Percentiles rank a stretch among this genome's conserved stretches.
phyloP scores from a whole-genome alignment of 2,113 vertebrate species.

The Eonycteris spelaea region DNA sequence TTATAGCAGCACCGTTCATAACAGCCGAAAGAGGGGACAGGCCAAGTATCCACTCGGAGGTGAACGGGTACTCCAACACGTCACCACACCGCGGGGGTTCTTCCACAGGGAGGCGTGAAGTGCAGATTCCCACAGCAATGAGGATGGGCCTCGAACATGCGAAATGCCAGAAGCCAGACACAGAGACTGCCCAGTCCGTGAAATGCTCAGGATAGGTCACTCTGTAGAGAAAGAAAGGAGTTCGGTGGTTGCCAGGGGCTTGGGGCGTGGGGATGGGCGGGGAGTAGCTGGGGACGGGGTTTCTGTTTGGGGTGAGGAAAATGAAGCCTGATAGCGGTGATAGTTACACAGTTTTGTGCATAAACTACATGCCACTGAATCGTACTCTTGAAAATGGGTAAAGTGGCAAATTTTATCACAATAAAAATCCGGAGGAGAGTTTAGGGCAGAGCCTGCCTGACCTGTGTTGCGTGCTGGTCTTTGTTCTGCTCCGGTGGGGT shows the following conservation, averaged over 20 bases:
- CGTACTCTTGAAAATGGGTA: neutral
- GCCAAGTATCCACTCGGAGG: accelerated
- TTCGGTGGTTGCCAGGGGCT: neutral
- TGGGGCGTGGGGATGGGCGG: too few relatives aligned
- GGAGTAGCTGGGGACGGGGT: neutral
- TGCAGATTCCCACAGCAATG: accelerated
- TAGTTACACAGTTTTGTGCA: too few relatives aligned
- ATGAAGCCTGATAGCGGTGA: neutral
- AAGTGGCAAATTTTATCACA: neutral
- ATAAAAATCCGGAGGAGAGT: accelerated
- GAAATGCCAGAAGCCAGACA: neutral
- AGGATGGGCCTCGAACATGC: neutral
- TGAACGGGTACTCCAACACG: neutral
- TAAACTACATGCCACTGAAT: neutral
- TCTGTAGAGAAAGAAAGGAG: too few relatives aligned
- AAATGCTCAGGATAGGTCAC: too few relatives aligned
- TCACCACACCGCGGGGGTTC: accelerated
- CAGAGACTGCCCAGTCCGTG: accelerated
- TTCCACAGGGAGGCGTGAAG: neutral
- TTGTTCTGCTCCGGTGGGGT: neutral
- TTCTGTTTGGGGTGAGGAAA: neutral
- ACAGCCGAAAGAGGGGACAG: neutral
- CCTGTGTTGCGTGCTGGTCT: accelerated
- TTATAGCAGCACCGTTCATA: neutral
- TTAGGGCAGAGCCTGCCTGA: accelerated